These are phyloP conservation scores for Hydriomena furcata DNA, from an alignment of 2,888 invertebrate genomes.

Conservation along the genomic window DNA sequence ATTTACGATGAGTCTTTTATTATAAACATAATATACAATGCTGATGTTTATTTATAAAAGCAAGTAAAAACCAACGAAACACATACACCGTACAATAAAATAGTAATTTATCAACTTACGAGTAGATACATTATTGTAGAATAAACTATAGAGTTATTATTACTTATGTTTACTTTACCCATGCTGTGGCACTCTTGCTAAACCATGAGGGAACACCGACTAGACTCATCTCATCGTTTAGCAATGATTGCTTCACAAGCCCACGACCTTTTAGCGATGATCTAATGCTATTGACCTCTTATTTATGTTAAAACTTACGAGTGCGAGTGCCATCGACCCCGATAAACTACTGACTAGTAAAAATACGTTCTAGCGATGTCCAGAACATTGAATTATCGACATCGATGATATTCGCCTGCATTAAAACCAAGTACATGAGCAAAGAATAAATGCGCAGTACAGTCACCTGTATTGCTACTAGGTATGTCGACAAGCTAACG, in stretches of 20 bases:
- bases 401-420: constrained; percentile 13
- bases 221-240: neutral
- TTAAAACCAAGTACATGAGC: constrained; percentile 10
- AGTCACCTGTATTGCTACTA: constrained; percentile 9
- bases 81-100: constrained; percentile 71
- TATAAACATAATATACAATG: constrained; percentile 83
- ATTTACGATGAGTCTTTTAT: constrained; percentile 70
- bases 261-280: constrained; percentile 4
- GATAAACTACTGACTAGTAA: constrained; percentile 27
- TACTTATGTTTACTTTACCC: constrained; percentile 41
- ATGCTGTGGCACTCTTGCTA: constrained; percentile 3
- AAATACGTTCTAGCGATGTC: constrained; percentile 19
- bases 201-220: neutral
- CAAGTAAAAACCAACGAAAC: constrained; percentile 76
- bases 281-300: constrained; percentile 2
- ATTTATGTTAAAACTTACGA: constrained; percentile 1
- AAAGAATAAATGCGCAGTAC: constrained; percentile 22
- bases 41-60: constrained; percentile 80
- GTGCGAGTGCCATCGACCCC: constrained; percentile 13
- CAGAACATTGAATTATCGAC: constrained; percentile 14
- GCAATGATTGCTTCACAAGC: constrained; percentile 2
- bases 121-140: constrained; percentile 40
- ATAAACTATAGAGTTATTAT: constrained; percentile 50
- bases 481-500: constrained; percentile 23
- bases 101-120: constrained; percentile 52